These are phyloP conservation scores for Cromileptes altivelis DNA, from an alignment of 2,113 vertebrate genomes.

Conservation along the genomic window DNA sequence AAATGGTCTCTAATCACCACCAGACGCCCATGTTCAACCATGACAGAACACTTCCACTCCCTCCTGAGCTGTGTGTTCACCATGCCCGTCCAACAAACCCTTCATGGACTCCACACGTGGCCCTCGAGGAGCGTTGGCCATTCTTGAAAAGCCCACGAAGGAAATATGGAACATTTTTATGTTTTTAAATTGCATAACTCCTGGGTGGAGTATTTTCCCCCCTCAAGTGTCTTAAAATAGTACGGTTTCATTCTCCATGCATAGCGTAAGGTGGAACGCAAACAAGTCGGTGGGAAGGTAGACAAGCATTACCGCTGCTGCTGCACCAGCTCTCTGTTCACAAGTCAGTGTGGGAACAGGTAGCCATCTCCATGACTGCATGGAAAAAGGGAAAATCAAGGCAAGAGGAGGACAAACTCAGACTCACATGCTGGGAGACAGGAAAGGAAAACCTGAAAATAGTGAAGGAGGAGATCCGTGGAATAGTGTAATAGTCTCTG, in stretches of 20 bases:
- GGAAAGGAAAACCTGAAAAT: constrained; percentile 48
- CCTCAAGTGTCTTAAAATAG: constrained; percentile 70
- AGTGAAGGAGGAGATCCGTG: constrained; percentile 14
- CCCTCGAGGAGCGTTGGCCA: constrained; percentile 29
- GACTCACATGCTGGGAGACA: constrained; percentile 21
- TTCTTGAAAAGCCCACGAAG: constrained; percentile 62
- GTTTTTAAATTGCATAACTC: constrained; percentile 74
- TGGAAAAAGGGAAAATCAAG: constrained; percentile 66
- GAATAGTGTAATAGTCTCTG: constrained; percentile 23
- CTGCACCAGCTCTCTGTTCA: constrained; percentile 49
- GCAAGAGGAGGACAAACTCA: constrained; percentile 41
- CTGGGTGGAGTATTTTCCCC: constrained; percentile 69
- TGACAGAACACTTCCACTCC: constrained; percentile 78
- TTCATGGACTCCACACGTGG: constrained; percentile 60
- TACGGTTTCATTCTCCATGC: constrained; percentile 47
- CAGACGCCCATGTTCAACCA: constrained; percentile 78
- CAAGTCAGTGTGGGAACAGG: constrained; percentile 70
- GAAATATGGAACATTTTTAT: constrained; percentile 65
- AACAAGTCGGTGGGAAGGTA: constrained; percentile 65
- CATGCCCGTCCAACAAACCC: constrained; percentile 44
- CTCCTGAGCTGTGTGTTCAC: constrained; percentile 42
- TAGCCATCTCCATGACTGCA: constrained; percentile 62
- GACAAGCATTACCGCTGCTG: constrained; percentile 47
- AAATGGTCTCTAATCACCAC: constrained; percentile 81
- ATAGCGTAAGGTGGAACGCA: constrained; percentile 69